Evolutionary conservation across 2,888 invertebrate genomes (phyloP).

Genomic region (Cepaea hortensis): DNA sequence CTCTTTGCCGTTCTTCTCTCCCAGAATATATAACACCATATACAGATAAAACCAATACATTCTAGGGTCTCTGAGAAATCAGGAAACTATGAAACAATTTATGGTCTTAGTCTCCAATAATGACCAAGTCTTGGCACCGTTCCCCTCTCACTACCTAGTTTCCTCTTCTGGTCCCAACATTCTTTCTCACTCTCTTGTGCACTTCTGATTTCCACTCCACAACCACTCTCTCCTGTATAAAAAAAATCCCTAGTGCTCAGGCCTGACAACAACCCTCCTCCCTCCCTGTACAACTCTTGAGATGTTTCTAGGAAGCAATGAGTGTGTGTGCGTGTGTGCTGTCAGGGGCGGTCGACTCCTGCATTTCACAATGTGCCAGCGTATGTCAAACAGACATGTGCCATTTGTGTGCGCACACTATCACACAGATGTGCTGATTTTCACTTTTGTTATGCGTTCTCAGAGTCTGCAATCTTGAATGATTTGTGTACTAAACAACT

Average conservation of each 20-base stretch:
- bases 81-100: too few species aligned
- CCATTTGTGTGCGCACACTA: too few species aligned
- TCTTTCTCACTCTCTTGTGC: neutral
- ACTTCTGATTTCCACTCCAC: neutral
- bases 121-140: too few species aligned
- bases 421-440: too few species aligned
- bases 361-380: neutral
- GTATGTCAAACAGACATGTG: neutral
- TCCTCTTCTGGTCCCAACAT: neutral
- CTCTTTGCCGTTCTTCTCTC: too few species aligned
- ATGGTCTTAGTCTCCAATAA: too few species aligned
- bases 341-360: neutral
- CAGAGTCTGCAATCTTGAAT: too few species aligned
- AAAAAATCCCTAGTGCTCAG: neutral
- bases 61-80: too few species aligned
- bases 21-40: too few species aligned
- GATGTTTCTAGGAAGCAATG: neutral
- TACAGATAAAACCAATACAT: too few species aligned
- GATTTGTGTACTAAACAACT: neutral
- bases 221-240: conserved; percentile 14
- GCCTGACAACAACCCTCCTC: too few species aligned
- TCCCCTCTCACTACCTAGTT: neutral
- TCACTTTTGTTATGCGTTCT: too few species aligned
- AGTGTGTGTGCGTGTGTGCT: conserved; percentile 3
- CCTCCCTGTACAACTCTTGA: neutral